Percentiles rank a stretch among this genome's conserved stretches.
These are phyloP conservation scores for Caenorhabditis wallacei DNA, from an alignment of 2,888 invertebrate genomes.

Conservation along the genomic window DNA sequence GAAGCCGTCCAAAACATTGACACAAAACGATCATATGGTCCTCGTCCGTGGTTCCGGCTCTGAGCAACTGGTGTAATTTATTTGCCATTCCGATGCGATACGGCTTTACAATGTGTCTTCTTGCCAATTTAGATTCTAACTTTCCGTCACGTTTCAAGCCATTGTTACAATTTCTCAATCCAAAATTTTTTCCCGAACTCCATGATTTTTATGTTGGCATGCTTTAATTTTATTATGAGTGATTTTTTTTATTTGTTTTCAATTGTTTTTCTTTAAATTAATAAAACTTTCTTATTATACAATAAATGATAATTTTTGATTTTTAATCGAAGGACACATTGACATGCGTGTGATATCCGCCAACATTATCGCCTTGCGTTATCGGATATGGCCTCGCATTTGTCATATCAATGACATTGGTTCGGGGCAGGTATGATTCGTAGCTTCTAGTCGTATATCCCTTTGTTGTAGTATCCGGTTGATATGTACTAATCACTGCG, in stretches of 20 bases:
- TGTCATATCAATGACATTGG: slow-evolving; percentile 20
- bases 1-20: slow-evolving; percentile 58
- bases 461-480: neutral
- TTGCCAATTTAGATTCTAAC: slow-evolving; percentile 20
- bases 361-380: neutral
- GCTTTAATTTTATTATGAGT: slow-evolving; percentile 11
- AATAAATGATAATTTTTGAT: slow-evolving; percentile 27
- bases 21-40: slow-evolving; percentile 52
- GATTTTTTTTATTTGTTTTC: neutral
- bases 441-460: slow-evolving; percentile 18
- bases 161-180: slow-evolving; percentile 17
- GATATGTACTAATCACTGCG: neutral
- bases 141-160: neutral
- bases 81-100: slow-evolving; percentile 25
- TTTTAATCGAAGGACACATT: slow-evolving; percentile 48
- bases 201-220: slow-evolving; percentile 23
- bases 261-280: neutral
- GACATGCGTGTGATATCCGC: slow-evolving; percentile 56
- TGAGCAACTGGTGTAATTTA: slow-evolving; percentile 32
- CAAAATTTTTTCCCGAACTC: neutral
- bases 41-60: slow-evolving; percentile 68
- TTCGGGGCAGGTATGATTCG: slow-evolving; percentile 30
- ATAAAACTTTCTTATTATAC: slow-evolving; percentile 6
- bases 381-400: slow-evolving; percentile 18
- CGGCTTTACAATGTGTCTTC: slow-evolving; percentile 41